Conservation (phyloP, 2,888 invertebrate species). For the Sinodicranocentrus sp. region DNA sequence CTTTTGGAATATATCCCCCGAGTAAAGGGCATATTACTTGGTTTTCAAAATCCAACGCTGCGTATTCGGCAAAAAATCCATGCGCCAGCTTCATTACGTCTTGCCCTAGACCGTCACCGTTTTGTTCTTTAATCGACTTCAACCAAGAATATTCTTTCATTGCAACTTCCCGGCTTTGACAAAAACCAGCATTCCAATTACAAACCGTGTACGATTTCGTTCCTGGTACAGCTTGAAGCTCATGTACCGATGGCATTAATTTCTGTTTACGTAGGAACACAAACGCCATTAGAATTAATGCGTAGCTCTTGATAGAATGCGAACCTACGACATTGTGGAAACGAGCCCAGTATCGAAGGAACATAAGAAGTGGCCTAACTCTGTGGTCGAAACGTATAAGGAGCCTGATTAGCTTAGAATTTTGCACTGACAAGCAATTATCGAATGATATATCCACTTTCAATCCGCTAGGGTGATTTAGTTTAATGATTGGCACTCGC, state of each 20-base stretch:
- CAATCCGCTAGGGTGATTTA: conserved; percentile 42
- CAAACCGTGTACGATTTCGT: conserved; percentile 31
- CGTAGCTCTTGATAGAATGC: conserved; percentile 47
- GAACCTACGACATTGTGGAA: conserved; percentile 54
- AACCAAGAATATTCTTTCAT: conserved; percentile 28
- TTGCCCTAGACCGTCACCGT: conserved; percentile 25
- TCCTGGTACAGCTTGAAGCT: conserved; percentile 41
- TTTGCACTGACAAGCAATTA: conserved; percentile 53
- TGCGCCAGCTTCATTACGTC: conserved; percentile 38
- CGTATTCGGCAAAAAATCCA: conserved; percentile 46
- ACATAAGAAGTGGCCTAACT: conserved; percentile 28
- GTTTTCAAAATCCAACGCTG: conserved; percentile 12
- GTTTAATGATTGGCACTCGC: conserved; percentile 42
- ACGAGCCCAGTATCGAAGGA: conserved; percentile 58
- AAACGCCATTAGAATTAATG: conserved; percentile 44
- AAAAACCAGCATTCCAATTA: conserved; percentile 46
- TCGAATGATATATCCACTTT: conserved; percentile 52
- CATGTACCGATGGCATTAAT: conserved; percentile 48
- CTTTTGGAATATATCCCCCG: conserved; percentile 34
- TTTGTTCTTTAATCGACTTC: not conserved
- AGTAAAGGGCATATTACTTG: conserved; percentile 47
- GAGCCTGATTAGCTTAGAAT: conserved; percentile 48
- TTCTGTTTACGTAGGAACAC: conserved; percentile 29
- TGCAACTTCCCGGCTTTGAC: conserved; percentile 26
- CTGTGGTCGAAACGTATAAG: conserved; percentile 37